phyloP scores from a whole-genome alignment of 2,113 vertebrate genomes.

The Cynoglossus semilaevis region DNA sequence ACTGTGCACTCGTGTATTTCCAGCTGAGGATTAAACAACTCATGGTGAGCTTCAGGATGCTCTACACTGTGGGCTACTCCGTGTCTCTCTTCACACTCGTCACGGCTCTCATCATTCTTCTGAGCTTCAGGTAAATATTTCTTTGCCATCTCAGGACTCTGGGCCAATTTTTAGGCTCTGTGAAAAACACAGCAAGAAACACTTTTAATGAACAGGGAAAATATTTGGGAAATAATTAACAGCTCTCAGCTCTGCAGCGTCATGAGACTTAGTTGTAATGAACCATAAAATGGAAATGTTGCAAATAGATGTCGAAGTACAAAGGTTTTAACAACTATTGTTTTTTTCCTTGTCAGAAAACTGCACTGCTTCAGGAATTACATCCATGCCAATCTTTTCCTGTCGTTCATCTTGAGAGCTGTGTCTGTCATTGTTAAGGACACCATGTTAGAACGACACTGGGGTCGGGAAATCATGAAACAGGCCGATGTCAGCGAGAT shows the following conservation, averaged over 20 bases:
- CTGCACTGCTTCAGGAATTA: constrained; percentile 82
- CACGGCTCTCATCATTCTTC: constrained; percentile 81
- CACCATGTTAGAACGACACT: constrained; percentile 75
- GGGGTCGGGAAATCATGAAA: constrained; percentile 71
- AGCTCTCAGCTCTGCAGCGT: too few species aligned
- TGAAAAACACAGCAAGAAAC: too few species aligned
- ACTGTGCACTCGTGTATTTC: constrained; percentile 23
- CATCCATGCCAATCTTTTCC: constrained; percentile 78
- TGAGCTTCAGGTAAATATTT: constrained; percentile 81
- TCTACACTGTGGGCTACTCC: constrained; percentile 88
- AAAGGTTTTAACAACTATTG: too few species aligned
- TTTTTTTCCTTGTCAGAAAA: constrained; percentile 65
- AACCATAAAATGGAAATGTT: background rate
- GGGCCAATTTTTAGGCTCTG: too few species aligned
- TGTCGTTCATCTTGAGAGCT: constrained; percentile 82
- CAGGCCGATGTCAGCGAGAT: constrained; percentile 75
- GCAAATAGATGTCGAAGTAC: background rate
- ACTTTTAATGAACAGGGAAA: too few species aligned
- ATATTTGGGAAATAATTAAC: too few species aligned
- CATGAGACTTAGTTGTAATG: too few species aligned
- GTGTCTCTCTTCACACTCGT: constrained; percentile 80
- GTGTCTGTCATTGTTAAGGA: constrained; percentile 81
- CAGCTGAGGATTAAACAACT: constrained; percentile 69
- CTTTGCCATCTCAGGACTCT: too few species aligned
- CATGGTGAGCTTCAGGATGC: constrained; percentile 68